Conservation (phyloP, 2,888 invertebrate genomes). For the Lasioglossum zephyrum region DNA sequence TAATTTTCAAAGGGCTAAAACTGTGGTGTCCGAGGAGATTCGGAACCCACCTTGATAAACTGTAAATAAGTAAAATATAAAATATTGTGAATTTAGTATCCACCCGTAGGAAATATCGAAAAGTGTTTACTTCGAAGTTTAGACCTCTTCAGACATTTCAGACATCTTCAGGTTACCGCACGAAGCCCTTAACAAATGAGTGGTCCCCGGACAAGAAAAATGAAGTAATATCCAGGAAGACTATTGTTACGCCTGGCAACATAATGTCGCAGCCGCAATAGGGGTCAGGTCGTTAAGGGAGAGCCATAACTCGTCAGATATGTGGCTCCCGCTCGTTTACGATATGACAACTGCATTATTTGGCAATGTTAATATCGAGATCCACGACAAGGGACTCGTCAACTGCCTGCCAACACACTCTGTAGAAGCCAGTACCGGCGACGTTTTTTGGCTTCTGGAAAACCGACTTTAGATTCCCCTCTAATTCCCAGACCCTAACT, state of each 20-base stretch:
- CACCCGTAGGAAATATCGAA: no score
- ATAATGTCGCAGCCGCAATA: not conserved
- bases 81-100: no score
- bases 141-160: no score
- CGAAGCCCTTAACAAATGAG: not conserved
- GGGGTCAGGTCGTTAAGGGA: not conserved
- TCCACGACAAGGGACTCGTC: not conserved
- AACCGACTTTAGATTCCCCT: not conserved
- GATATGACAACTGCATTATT: not conserved
- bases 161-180: no score
- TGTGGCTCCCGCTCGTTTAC: not conserved
- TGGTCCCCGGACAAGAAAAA: slow-evolving; percentile 3
- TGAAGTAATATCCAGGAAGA: not conserved
- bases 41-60: no score
- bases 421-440: not conserved
- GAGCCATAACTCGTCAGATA: not conserved
- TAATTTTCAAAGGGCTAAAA: no score
- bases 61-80: no score
- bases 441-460: slow-evolving; percentile 7
- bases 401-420: not conserved
- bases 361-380: not conserved
- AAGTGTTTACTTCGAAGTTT: no score
- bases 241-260: slow-evolving; percentile 2
- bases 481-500: not conserved
- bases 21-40: no score